Evolutionary conservation across 2,113 vertebrate genomes (phyloP).

Genomic region (Antigone vipio): DNA sequence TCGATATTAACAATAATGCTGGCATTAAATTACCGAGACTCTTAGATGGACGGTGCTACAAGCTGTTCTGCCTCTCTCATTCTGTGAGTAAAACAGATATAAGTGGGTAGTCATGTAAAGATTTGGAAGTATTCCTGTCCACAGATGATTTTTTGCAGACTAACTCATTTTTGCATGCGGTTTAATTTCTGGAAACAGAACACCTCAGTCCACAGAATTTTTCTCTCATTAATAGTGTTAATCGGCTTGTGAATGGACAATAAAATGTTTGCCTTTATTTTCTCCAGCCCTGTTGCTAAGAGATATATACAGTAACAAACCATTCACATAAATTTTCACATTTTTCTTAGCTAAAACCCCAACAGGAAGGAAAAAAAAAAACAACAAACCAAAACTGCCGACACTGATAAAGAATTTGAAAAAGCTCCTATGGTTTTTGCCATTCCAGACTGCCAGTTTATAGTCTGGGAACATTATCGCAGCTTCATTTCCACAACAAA

Average conservation of each 20-base stretch:
- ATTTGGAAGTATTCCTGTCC: not conserved
- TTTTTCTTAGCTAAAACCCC: slow-evolving; percentile 6
- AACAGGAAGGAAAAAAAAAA: not conserved
- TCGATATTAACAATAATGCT: not conserved
- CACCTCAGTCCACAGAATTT: not conserved
- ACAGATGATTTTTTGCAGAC: not conserved
- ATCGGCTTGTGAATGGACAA: not conserved
- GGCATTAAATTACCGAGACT: not conserved
- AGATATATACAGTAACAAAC: not conserved
- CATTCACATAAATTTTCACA: slow-evolving; percentile 15
- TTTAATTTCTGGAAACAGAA: slow-evolving; percentile 10
- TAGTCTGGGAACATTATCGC: slow-evolving; percentile 48
- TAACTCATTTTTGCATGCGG: not conserved
- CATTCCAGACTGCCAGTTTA: slow-evolving; percentile 44
- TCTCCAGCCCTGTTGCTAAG: slow-evolving; percentile 20
- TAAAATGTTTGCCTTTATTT: not conserved
- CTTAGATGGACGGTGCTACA: not conserved
- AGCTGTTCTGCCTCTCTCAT: not conserved
- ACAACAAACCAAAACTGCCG: not conserved
- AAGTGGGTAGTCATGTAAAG: not conserved
- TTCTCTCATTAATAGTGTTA: not conserved
- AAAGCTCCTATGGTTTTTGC: slow-evolving; percentile 28
- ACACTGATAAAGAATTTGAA: slow-evolving; percentile 62
- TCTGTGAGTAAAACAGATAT: not conserved
- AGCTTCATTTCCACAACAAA: slow-evolving; percentile 65